phyloP scores from a whole-genome alignment of 2,888 invertebrate species.

The Zootermopsis nevadensis region DNA sequence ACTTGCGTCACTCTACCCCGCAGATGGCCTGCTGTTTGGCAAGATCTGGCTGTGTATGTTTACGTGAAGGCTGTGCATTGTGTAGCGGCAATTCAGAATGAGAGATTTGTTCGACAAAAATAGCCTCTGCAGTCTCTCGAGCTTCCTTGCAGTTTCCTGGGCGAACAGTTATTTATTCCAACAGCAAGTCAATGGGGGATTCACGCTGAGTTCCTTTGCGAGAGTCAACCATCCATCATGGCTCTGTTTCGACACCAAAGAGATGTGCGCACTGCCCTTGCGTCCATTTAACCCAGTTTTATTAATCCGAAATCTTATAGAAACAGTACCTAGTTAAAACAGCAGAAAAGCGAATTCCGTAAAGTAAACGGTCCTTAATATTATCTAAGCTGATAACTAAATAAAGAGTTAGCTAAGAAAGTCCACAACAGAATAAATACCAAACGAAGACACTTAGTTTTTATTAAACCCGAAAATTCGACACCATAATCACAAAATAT shows the following conservation, averaged over 20 bases:
- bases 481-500: too few species aligned
- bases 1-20: not conserved
- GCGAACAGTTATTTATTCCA: conserved; percentile 24
- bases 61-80: conserved; percentile 3
- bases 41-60: not conserved
- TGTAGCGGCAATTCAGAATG: conserved; percentile 13
- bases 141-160: not conserved
- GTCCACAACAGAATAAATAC: too few species aligned
- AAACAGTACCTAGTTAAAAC: too few species aligned
- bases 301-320: too few species aligned
- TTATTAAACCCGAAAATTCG: too few species aligned
- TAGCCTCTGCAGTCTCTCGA: conserved; percentile 7
- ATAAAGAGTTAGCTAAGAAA: too few species aligned
- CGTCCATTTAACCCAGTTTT: too few species aligned
- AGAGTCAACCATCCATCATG: not conserved
- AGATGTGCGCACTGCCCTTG: too few species aligned
- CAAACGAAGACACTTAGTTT: too few species aligned
- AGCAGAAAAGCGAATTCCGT: too few species aligned
- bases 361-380: too few species aligned
- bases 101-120: not conserved
- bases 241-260: not conserved
- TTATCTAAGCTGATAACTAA: too few species aligned
- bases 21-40: not conserved
- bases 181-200: not conserved
- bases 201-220: not conserved